phyloP scores from a whole-genome alignment of 2,888 invertebrate species.

The Dynastes hyllus region DNA sequence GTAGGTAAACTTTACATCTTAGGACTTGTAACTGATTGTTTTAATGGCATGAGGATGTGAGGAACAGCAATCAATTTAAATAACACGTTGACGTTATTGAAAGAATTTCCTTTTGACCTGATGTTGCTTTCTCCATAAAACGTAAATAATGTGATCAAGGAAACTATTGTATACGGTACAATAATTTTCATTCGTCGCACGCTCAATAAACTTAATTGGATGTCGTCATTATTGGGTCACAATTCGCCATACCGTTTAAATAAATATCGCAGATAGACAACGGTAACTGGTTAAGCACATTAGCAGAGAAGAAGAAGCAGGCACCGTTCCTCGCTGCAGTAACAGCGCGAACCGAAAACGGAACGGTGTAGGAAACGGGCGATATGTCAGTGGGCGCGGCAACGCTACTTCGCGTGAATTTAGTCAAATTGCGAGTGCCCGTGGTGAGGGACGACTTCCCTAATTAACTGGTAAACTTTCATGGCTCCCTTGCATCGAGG shows the following conservation, averaged over 20 bases:
- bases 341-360: conserved; percentile 29
- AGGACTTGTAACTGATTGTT: too few relatives aligned
- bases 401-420: conserved; percentile 48
- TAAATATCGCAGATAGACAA: conserved; percentile 29
- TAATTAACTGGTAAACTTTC: conserved; percentile 73
- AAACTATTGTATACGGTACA: neutral
- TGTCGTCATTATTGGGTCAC: conserved; percentile 26
- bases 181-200: conserved; percentile 21
- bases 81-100: neutral
- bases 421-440: conserved; percentile 53
- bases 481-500: conserved; percentile 70
- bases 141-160: conserved; percentile 13
- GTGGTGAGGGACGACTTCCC: conserved; percentile 66
- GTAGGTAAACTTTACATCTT: too few relatives aligned
- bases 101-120: neutral
- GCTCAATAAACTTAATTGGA: conserved; percentile 45
- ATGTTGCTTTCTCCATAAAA: neutral
- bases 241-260: conserved; percentile 22
- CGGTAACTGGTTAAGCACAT: conserved; percentile 1
- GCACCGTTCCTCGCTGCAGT: conserved; percentile 45
- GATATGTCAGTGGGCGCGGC: conserved; percentile 42
- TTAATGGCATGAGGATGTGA: too few relatives aligned
- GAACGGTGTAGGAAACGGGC: conserved; percentile 38
- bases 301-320: conserved; percentile 12
- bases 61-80: neutral